These are phyloP conservation scores for Acromyrmex echinatior DNA, from an alignment of 1,140 invertebrate genomes.

Conservation along the genomic window DNA sequence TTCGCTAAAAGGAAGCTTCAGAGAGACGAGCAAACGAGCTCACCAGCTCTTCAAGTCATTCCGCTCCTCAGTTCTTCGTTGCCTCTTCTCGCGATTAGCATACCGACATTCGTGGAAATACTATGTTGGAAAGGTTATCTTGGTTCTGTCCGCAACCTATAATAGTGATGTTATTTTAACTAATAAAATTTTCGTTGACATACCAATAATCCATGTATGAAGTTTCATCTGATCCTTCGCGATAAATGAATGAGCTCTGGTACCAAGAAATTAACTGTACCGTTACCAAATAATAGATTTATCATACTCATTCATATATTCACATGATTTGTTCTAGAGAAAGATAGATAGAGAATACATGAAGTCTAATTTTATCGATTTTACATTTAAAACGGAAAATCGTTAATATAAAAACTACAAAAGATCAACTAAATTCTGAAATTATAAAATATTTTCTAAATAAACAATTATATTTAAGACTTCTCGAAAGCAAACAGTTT, in stretches of 20 bases:
- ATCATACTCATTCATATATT: not conserved
- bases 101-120: slow-evolving; percentile 52
- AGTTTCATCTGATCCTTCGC: not conserved
- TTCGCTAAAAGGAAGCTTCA: slow-evolving; percentile 35
- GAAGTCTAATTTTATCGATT: not conserved
- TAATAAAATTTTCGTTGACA: slow-evolving; percentile 33
- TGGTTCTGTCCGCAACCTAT: not conserved
- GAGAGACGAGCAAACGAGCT: slow-evolving; percentile 20
- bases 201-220: not conserved
- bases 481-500: not conserved
- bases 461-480: not conserved
- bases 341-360: not conserved
- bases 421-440: not conserved
- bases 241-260: not conserved
- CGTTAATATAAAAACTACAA: not conserved
- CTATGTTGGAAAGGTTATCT: slow-evolving; percentile 23
- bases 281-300: slow-evolving; percentile 22
- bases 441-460: not conserved
- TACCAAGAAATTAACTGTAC: slow-evolving; percentile 15
- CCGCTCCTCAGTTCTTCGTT: slow-evolving; percentile 29
- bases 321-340: not conserved
- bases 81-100: slow-evolving; percentile 46
- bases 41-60: slow-evolving; percentile 47
- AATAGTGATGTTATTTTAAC: slow-evolving; percentile 46
- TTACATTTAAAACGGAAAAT: not conserved